Base-by-base conservation (phyloP, 2,797 vertebrate species). In the Cyprinodon diabolis region DNA sequence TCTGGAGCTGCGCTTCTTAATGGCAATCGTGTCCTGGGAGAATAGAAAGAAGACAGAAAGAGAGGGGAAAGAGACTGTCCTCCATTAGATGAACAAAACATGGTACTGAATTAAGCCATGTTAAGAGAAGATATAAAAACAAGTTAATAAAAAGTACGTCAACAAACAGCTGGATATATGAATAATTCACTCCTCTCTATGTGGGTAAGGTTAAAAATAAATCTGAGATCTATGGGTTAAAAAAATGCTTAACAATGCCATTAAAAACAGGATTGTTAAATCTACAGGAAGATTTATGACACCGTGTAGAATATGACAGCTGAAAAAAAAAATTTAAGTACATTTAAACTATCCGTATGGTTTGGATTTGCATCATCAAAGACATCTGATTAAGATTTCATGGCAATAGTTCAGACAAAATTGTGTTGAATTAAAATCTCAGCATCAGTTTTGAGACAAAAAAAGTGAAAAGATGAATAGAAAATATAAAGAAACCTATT, bases 21-120 rank as follows among this genome's bases (percentile, higher is more conserved):
- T 96, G 74, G 97, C 96, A 87, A 97, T 97, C 0, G 96, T 97
- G 90, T 98, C 97, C 97, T 97, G 79, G 68, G 72, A 90, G 77
- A 13, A 62, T 69, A 75, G 66, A 71, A 62, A 21, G 14, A 43
- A 54, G 51, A 62, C 40, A 35, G 45, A 65, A 35, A 73, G 45
- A 13, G 19, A 75, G 57, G 30, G 71, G 6, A 52, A 17, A 68
- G 1, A 25, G 14, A 3, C 35, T 15, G 25, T 63, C 0, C 13
- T 47, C 55, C 58, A 65, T 57, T 0, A 47, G n/a, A 60, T 60
- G 56, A 35, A 79, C 35, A 74, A 80, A 76, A 71, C 47, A 54
- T 51, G 43, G 66, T 0, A 4, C n/a, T 25, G 5, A n/a, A 37
- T 60, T n/a, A 49, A 45, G 58, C 37, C 6, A 56, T 11, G 2